Conservation (phyloP, 2,888 invertebrate genomes). For the Thymelicus sylvestris region DNA sequence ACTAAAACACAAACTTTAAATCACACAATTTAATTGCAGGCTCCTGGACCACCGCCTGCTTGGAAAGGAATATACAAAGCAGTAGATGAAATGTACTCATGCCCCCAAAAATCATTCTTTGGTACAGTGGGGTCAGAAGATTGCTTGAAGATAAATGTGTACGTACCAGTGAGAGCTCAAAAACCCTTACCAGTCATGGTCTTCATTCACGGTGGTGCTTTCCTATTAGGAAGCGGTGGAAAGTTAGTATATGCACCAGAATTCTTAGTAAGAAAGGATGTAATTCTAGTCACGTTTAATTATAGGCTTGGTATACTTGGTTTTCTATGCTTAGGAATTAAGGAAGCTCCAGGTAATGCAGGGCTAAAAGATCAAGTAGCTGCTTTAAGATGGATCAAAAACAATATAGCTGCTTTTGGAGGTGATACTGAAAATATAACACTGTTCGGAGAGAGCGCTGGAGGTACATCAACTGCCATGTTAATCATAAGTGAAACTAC, state of each 20-base stretch:
- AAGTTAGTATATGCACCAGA: constrained; percentile 69
- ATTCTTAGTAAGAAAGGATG: constrained; percentile 66
- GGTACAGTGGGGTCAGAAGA: constrained; percentile 67
- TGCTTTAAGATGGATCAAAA: constrained; percentile 74
- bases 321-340: constrained; percentile 70
- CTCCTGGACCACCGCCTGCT: constrained; percentile 68
- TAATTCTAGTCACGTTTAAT: constrained; percentile 74
- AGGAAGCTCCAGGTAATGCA: constrained; percentile 76
- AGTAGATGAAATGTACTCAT: constrained; percentile 61
- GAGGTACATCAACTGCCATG: constrained; percentile 64
- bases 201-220: constrained; percentile 75
- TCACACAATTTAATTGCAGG: constrained; percentile 52
- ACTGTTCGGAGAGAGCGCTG: constrained; percentile 77
- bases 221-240: constrained; percentile 69
- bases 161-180: constrained; percentile 58
- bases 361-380: constrained; percentile 76
- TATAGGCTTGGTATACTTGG: constrained; percentile 74
- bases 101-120: constrained; percentile 58
- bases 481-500: constrained; percentile 63
- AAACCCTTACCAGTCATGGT: constrained; percentile 72
- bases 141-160: constrained; percentile 71
- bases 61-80: constrained; percentile 74
- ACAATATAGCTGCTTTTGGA: constrained; percentile 73
- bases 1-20: too few species aligned
- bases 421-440: constrained; percentile 76